Conservation (phyloP, 2,888 invertebrate species). For the Candidula unifasciata region DNA sequence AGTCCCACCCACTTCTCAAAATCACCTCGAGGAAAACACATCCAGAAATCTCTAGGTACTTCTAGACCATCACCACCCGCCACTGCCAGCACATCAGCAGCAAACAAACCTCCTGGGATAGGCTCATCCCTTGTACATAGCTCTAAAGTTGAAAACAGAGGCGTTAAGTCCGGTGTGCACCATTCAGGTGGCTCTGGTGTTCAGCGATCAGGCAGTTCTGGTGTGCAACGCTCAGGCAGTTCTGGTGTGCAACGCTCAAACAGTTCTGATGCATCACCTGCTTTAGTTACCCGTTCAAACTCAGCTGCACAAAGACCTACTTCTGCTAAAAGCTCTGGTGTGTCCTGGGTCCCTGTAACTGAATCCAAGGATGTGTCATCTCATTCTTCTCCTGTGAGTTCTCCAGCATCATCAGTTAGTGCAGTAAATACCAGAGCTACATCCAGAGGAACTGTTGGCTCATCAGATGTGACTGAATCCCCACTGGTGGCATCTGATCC, state of each 20-base stretch:
- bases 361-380: not conserved
- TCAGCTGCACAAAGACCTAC: not conserved
- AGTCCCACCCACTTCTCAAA: not conserved
- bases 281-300: not conserved
- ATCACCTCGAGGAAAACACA: slow-evolving; percentile 4
- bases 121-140: not conserved
- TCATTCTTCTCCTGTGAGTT: not conserved
- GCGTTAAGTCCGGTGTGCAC: not conserved
- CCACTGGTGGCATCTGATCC: not conserved
- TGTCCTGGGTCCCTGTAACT: not conserved
- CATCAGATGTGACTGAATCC: not conserved
- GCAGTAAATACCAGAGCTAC: not conserved
- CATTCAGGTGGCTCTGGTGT: not conserved
- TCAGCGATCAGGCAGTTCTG: not conserved
- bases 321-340: not conserved
- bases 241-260: not conserved
- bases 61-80: not conserved
- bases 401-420: not conserved
- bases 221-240: not conserved
- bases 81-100: not conserved
- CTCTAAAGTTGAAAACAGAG: not conserved
- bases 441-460: not conserved
- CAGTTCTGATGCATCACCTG: too few species aligned
- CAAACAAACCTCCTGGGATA: not conserved
- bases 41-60: not conserved